Base-by-base conservation (phyloP, 2,888 invertebrate species). In the Flexamia atlantica region DNA sequence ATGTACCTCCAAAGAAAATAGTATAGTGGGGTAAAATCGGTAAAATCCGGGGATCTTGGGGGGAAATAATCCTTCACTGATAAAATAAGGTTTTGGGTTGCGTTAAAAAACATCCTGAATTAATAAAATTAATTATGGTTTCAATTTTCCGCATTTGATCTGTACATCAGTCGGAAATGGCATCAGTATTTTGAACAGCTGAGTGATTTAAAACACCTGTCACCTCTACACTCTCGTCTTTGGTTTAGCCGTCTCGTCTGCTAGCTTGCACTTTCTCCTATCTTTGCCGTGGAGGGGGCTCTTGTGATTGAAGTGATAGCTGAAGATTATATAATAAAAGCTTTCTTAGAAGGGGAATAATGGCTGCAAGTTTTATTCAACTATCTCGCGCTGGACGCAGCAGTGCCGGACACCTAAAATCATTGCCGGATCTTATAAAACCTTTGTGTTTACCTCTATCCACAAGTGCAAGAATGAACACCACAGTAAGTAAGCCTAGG, bases 331-430 rank as follows among this genome's bases (percentile, higher is more conserved):
- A 76, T 50, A 76, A 46, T n/a, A 42, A 7, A n/a, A 12, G n/a
- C 46, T 76, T 42, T 50, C 25, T 23, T 53, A 53, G 23, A 25
- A 64, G 28, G 20, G 23, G 25, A 36, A 74, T 50, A 85, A 86
- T 87, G 87, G 84, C 85, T 80, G 83, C 82, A 57, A 79, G 80
- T 46, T 83, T 86, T 84, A 85, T 84, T 64, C 85, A 85, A 79
- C 84, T 86, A 28, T 84, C 84, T 70, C 82, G 84, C 25, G 84
- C 72, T 79, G 85, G 84, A 74, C 85, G 84, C 83, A 86, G 83
- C 83, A 84, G 85, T 84, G 81, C 84, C 64, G 79, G 84, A n/a
- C 83, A 83, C 25, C 57, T 85, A 36, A 81, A 83, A 46, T 80
- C 83, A 28, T 68, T 86, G 82, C 42, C 85, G 20, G 85, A 83